Base-by-base conservation (phyloP, 1,140 invertebrate genomes). In the Hydropsyche tenuis region DNA sequence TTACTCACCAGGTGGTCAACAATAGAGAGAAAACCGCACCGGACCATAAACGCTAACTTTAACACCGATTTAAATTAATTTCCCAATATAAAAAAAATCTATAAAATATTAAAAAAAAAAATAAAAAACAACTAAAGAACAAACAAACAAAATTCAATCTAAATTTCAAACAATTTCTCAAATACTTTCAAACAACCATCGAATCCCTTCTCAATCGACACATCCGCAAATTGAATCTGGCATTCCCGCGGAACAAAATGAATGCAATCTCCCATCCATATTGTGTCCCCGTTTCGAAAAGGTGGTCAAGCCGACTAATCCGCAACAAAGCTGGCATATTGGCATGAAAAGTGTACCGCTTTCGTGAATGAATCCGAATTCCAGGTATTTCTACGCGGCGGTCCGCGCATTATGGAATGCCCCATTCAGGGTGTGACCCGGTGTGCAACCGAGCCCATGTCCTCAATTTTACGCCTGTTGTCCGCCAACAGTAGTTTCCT, bases 391-490 rank as follows among this genome's bases (percentile, higher is more conserved):
- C 23, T 60, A 73, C 43, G n/a, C 18, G 30, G 27, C 20, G 22
- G 42, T 66, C 66, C 16, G n/a, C 30, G 30, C 30, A n/a, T n/a
- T n/a, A n/a, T n/a, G n/a, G 30, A 37, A 37, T 3, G 3, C 9
- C 30, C 30, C 30, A 37, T 37, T 37, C 30, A 37, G 9, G 30
- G 30, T 37, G 9, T 37, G 22, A 65, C 63, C 63, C 62, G 12
- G 23, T 65, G 51, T 63, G 14, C 16, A 43, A 1, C 60, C 12
- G 45, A 46, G 16, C 69, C n/a, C 25, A 56, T 68, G 68, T 66
- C 62, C 75, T 65, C 53, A 76, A 76, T 76, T 76, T 76, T 68
- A 76, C 75, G 75, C 72, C 30, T 76, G 60, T 76, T 76, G 64
- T 45, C 27, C 72, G 63, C 60, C 37, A 72, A 37, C 9, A 9